phyloP scores from a whole-genome alignment of 2,797 vertebrate genomes.

The Brachymystax lenok region DNA sequence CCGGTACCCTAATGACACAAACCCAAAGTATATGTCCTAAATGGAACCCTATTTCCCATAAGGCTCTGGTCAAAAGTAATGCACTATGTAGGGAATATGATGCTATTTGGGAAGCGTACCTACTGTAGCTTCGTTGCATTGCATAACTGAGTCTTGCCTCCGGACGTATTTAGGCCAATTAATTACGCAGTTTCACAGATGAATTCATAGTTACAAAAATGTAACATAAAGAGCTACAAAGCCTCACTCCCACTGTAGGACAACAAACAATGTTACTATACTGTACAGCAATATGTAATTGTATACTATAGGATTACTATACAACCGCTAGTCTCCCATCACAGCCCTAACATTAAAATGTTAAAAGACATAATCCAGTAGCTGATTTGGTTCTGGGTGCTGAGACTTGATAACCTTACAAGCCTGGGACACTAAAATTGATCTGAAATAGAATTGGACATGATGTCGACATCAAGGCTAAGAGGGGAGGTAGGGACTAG shows the following conservation, averaged over 20 bases:
- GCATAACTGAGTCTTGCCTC: constrained; percentile 56
- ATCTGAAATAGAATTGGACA: background rate
- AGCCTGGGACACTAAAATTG: background rate
- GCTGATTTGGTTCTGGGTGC: background rate
- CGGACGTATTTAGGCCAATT: constrained; percentile 53
- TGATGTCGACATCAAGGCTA: background rate
- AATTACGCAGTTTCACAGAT: constrained; percentile 67
- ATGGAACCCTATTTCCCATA: too few species aligned
- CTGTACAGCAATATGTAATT: background rate
- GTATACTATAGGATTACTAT: background rate
- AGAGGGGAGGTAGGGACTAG: background rate
- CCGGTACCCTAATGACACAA: too few species aligned
- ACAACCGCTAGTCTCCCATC: background rate
- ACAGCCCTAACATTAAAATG: background rate
- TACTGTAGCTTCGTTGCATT: constrained; percentile 43
- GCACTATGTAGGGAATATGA: background rate
- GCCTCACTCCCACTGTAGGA: constrained; percentile 38
- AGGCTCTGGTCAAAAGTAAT: too few species aligned
- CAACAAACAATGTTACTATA: constrained; percentile 10
- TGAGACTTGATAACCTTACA: background rate
- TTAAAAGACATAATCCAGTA: background rate
- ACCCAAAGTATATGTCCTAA: too few species aligned
- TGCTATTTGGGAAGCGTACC: background rate
- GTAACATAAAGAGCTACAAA: constrained; percentile 45
- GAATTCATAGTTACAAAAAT: constrained; percentile 49